Base-by-base conservation (phyloP, 92 coral and sea anemone species). In the Zoanthus gigantus region DNA sequence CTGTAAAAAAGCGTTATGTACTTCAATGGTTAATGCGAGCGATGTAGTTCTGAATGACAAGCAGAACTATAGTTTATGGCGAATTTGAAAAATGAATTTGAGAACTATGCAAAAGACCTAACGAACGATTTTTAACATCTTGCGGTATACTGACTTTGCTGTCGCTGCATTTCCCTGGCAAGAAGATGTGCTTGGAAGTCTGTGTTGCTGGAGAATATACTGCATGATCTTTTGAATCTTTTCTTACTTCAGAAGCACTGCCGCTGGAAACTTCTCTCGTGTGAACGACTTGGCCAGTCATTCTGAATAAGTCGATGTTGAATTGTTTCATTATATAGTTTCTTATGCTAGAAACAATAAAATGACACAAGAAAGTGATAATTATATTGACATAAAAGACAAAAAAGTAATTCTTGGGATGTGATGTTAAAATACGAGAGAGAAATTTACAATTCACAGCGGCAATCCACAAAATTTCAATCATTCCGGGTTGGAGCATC, bases 221-320 rank as follows among this genome's bases (percentile, higher is more conserved):
- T 47, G 30, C 30, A 71, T 34, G 74, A 14, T 34, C 9, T 48
- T 76, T 72, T 76, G 81, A 65, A 63, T 76, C 65, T 76, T 76
- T 76, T 76, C 81, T 76, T 52, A 18, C 31, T 71, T 28, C 74
- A 34, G 31, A 71, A 71, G 74, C 74, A 60, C 67, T 52, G 45
- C 81, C 81, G 6, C 81, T 76, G 63, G 65, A 48, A 76, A 76
- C 0, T 9, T 18, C 0, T 76, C 9, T 76, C 2, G 81, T 48
- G 17, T 76, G 50, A 76, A 76, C 81, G 52, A 76, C 46, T 76
- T 76, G 16, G 80, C 50, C 80, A 76, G 61, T 76, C 65, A 52
- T 76, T 76, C 80, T 76, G 80, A 76, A 48, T 76, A 23, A 47
- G 52, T 47, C 8, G 0, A 47, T 47, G 52, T 47, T 8, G 52